Conservation (phyloP, 2,113 vertebrate genomes). For the Mystacornis crossleyi region DNA sequence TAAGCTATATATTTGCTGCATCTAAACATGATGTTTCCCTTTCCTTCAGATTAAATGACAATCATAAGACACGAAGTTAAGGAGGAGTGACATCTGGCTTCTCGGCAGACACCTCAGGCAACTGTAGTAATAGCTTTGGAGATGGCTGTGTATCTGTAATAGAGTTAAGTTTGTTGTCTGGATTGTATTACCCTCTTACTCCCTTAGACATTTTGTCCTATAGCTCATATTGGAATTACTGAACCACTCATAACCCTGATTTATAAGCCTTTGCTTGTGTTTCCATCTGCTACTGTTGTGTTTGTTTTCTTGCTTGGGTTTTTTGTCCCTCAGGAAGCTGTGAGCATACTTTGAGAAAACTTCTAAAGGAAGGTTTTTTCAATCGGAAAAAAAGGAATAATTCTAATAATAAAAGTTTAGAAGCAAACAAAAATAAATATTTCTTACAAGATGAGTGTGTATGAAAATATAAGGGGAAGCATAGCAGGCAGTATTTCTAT, state of each 20-base stretch:
- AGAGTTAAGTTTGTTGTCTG: slow-evolving; percentile 61
- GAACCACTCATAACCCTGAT: slow-evolving; percentile 57
- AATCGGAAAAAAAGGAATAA: slow-evolving; percentile 25
- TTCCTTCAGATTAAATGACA: slow-evolving; percentile 67
- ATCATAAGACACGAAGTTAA: slow-evolving; percentile 64
- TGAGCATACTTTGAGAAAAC: neutral
- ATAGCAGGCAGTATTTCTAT: neutral
- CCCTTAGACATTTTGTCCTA: slow-evolving; percentile 50
- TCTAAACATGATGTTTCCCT: slow-evolving; percentile 47
- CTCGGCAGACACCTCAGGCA: slow-evolving; percentile 71
- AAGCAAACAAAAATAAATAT: neutral
- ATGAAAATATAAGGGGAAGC: neutral
- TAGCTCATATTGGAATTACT: slow-evolving; percentile 54
- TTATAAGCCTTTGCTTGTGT: slow-evolving; percentile 30
- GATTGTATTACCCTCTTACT: slow-evolving; percentile 49
- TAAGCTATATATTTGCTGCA: slow-evolving; percentile 31
- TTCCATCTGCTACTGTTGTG: slow-evolving; percentile 35
- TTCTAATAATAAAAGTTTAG: neutral
- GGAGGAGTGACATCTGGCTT: slow-evolving; percentile 75
- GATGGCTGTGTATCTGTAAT: slow-evolving; percentile 63
- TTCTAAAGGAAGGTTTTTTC: slow-evolving; percentile 4
- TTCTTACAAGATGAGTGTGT: neutral
- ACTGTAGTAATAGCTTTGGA: slow-evolving; percentile 71
- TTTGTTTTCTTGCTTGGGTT: neutral
- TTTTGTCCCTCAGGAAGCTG: neutral